Percentiles rank a stretch among this genome's conserved stretches.
Evolutionary conservation across 2,797 vertebrate species (phyloP).

Genomic region (Lophotriccus pileatus): DNA sequence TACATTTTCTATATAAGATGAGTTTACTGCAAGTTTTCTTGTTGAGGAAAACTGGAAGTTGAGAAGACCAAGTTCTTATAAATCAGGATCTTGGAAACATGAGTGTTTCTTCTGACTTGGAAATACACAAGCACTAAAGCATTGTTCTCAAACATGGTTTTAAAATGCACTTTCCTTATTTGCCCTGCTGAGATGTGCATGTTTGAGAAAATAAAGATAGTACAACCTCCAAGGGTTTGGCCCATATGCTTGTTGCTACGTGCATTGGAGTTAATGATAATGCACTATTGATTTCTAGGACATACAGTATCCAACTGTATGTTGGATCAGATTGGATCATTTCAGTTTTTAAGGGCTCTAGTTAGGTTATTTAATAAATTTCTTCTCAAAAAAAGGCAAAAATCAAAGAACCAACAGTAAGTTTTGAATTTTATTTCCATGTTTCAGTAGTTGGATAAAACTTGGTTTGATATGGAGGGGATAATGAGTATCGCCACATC

Average conservation of each 20-base stretch:
- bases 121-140: neutral
- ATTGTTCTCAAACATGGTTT: neutral
- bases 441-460: neutral
- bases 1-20: neutral
- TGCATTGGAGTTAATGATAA: neutral
- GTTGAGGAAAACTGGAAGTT: neutral
- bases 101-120: neutral
- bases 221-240: neutral
- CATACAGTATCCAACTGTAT: neutral
- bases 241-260: accelerated
- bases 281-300: neutral
- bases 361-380: neutral
- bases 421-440: neutral
- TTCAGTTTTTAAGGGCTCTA: neutral
- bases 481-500: neutral
- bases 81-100: neutral
- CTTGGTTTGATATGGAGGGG: neutral
- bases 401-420: neutral
- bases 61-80: neutral
- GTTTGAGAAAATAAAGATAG: neutral
- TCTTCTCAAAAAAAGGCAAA: neutral
- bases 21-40: neutral
- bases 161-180: neutral
- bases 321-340: neutral
- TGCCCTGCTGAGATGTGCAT: neutral